A percentile compares a stretch with the other conserved stretches of the same genome.
phyloP scores from a whole-genome alignment of 1,140 invertebrate genomes.

The Aphelinus atriplicis region DNA sequence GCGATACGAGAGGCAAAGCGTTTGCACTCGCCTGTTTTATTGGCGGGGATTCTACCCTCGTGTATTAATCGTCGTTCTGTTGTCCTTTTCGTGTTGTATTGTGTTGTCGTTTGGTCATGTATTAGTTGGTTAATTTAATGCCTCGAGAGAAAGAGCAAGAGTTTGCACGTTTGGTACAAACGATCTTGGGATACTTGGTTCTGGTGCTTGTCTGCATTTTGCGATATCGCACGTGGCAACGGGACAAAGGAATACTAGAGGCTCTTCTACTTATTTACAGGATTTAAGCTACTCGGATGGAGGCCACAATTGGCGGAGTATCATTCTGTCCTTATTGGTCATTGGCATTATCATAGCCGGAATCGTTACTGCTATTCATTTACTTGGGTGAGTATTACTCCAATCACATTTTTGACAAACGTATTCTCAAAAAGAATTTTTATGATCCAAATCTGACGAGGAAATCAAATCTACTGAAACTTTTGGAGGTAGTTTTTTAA shows the following conservation, averaged over 20 bases:
- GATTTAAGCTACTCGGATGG: constrained; percentile 78
- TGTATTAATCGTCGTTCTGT: not conserved
- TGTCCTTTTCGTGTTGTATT: not conserved
- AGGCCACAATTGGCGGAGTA: constrained; percentile 87
- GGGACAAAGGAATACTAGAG: not conserved
- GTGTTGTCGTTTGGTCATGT: not conserved
- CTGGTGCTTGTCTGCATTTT: constrained; percentile 26
- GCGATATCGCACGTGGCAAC: not conserved
- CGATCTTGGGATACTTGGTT: not conserved
- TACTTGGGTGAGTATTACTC: constrained; percentile 74
- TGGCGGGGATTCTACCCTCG: not conserved
- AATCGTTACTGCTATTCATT: constrained; percentile 85
- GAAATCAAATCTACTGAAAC: too few species aligned
- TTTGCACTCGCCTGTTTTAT: not conserved
- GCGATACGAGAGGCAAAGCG: not conserved
- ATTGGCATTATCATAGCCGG: constrained; percentile 86
- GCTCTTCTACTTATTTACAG: constrained; percentile 57
- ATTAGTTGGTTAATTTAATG: constrained; percentile 7
- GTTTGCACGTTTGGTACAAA: too few species aligned
- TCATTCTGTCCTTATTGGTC: constrained; percentile 84
- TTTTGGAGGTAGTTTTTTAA: too few species aligned
- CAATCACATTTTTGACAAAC: not conserved
- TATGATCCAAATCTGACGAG: too few species aligned
- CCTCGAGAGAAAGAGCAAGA: too few species aligned
- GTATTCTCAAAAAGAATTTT: too few species aligned